Conservation (phyloP, 2,113 vertebrate species). For the Emydocephalus ijimae region DNA sequence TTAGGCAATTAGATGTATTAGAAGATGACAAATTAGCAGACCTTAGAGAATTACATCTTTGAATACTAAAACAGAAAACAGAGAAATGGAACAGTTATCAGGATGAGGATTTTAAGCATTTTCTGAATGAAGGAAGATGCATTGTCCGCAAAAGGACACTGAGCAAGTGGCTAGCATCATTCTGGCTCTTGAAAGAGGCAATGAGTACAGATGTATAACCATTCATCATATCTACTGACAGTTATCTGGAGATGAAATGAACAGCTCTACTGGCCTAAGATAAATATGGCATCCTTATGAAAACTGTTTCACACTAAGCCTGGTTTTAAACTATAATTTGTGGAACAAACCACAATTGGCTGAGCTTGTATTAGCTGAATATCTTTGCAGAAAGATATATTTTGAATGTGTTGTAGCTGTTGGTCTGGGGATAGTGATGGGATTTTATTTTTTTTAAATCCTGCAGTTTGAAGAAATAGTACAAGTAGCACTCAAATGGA, state of each 20-base stretch:
- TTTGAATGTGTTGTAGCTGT: not conserved
- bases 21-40: slow-evolving; percentile 27
- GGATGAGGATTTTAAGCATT: not conserved
- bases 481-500: not conserved
- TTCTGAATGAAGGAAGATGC: not conserved
- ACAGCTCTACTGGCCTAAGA: not conserved
- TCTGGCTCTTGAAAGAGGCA: not conserved
- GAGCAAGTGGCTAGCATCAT: not conserved
- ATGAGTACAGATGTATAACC: not conserved
- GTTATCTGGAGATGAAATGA: not conserved
- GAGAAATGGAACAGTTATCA: not conserved
- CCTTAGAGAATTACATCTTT: slow-evolving; percentile 26
- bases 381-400: not conserved
- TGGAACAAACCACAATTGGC: not conserved
- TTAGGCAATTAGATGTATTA: slow-evolving; percentile 33
- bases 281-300: not conserved
- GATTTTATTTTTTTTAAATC: not conserved
- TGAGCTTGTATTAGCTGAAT: not conserved
- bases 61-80: not conserved
- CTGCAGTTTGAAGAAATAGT: not conserved
- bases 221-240: not conserved
- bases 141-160: not conserved
- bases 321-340: not conserved
- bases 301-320: not conserved
- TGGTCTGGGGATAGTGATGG: not conserved